Conservation (phyloP, 1,140 invertebrate species). For the Euura saliciscinereae region DNA sequence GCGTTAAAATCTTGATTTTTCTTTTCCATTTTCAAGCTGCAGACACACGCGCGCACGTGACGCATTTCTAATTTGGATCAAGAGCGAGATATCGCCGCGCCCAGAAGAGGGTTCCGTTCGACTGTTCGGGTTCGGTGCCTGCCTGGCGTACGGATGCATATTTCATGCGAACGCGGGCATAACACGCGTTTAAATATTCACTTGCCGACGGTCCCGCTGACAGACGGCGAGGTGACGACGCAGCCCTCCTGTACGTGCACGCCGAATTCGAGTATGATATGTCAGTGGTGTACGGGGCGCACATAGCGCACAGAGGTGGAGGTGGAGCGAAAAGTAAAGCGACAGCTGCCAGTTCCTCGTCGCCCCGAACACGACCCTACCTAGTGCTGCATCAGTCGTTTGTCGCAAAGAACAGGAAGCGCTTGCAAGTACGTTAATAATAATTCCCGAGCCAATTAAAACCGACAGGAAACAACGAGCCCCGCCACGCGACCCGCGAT, state of each 20-base stretch:
- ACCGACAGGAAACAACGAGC: constrained; percentile 38
- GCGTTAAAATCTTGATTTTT: no score
- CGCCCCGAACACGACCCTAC: background rate
- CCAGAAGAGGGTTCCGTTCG: no score
- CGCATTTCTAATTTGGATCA: no score
- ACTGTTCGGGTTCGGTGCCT: no score
- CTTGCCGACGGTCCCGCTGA: background rate
- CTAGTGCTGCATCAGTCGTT: constrained; percentile 39
- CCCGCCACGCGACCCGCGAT: background rate
- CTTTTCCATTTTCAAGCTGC: no score
- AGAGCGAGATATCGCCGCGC: no score
- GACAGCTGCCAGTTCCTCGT: background rate
- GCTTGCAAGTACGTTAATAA: constrained; percentile 44
- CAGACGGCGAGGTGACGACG: constrained; percentile 2
- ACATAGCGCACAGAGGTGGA: background rate
- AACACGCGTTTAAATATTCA: constrained; percentile 6
- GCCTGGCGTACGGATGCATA: no score
- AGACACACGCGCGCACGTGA: no score
- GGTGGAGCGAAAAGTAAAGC: background rate
- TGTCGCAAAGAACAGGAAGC: constrained; percentile 46
- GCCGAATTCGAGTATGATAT: no score
- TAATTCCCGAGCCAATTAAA: constrained; percentile 40
- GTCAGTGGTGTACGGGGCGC: no score
- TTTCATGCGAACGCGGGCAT: constrained; percentile 12
- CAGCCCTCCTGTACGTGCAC: no score